Evolutionary conservation across 2,113 vertebrate genomes (phyloP).

Genomic region (Cyanoramphus novaezelandiae): DNA sequence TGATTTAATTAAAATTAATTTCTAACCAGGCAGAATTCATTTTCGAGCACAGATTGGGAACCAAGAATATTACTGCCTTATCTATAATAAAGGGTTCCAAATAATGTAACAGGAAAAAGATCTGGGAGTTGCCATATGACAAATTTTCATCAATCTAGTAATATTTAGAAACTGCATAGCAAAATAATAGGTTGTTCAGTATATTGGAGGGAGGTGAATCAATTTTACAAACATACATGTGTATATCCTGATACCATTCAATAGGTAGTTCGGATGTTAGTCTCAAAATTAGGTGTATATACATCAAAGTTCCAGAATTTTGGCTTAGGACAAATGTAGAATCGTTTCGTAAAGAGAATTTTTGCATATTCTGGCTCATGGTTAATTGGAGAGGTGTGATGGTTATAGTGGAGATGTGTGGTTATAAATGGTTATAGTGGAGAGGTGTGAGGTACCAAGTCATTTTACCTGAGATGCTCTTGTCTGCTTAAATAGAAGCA

Average conservation of each 20-base stretch:
- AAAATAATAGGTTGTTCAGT: neutral
- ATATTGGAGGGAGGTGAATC: neutral
- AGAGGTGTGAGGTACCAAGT: neutral
- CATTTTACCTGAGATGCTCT: neutral
- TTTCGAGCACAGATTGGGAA: neutral
- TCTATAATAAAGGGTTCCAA: neutral
- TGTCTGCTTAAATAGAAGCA: neutral
- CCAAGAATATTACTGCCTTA: neutral
- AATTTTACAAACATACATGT: neutral
- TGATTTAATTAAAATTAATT: neutral
- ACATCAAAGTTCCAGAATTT: neutral
- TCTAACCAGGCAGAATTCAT: neutral
- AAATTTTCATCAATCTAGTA: neutral
- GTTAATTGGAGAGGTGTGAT: neutral
- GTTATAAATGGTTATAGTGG: neutral
- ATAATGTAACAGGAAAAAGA: neutral
- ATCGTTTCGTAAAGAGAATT: neutral
- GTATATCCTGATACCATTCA: neutral
- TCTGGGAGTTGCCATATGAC: neutral
- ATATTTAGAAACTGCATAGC: neutral
- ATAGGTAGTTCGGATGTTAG: neutral
- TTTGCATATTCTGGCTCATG: neutral
- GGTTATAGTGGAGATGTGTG: neutral
- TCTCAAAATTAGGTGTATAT: neutral
- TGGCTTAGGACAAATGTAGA: neutral